Base-by-base conservation (phyloP, 2,888 invertebrate genomes). In the Ophion ventricosus region DNA sequence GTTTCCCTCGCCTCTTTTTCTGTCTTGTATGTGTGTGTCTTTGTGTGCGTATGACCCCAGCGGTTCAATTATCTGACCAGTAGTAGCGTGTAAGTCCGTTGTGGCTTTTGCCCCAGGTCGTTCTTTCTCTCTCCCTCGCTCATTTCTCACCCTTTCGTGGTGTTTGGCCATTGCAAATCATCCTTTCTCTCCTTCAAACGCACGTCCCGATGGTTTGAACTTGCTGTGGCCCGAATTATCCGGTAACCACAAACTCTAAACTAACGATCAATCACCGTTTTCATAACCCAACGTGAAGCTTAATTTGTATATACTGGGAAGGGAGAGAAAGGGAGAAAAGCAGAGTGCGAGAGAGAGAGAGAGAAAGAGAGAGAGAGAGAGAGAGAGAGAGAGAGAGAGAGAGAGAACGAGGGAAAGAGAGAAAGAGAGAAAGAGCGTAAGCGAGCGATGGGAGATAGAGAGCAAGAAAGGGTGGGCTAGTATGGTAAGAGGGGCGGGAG, bases 201-300 rank as follows among this genome's bases (percentile, higher is more conserved):
- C 56, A 57, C 78, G 69, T 56, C 75, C 59, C 78, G 43, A 67
- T 59, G 56, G 40, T 25, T 43, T 25, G 59, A 67, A 67, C 61
- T 70, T 73, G 61, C 67, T 11, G 5, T 23, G 25, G 49, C 81
- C 57, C 75, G 79, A 69, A 26, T 76, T 80, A 72, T 66, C 59
- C 64, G 23, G 49, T 23, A 83, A 83, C 83, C 83, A 72, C 83
- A 80, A 80, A 80, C 83, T 83, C 79, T 76, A 40, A 76, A 83
- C 80, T 83, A 75, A 83, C 79, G 83, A 83, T 83, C 83, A 83
- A 83, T 83, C 83, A 83, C 79, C 70, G 75, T 83, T 83, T 83
- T 79, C 83, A 83, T 83, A 76, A 83, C 70, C 72, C 54, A 80
- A 64, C 66, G 54, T 66, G 57, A 76, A 83, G 80, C 75, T 83